Base-by-base conservation (phyloP, 30 jellyfish, hydroid and myxozoan species). In the Chrysaora quinquecirrha region DNA sequence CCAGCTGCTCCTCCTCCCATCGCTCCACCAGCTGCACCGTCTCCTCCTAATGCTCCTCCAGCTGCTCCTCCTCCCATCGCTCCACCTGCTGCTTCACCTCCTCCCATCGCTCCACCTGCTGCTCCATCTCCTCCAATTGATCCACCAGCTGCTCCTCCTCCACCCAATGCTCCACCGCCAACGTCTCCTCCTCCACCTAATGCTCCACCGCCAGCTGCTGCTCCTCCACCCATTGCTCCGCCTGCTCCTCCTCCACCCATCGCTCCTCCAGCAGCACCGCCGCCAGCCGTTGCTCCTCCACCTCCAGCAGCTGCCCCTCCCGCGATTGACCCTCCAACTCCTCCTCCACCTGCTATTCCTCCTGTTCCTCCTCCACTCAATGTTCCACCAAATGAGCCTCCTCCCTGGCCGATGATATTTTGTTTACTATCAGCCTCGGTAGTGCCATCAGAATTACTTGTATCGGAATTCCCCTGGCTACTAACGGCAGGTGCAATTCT, bases 1-100 rank as follows among this genome's bases (percentile, higher is more conserved):
- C 78, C 78, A 16, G 88, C 89, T 3, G 50, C 84, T 1, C 58
- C 63, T 20, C 91, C 91, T 18, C 92, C 96, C 14, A 66, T 83
- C 14, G 88, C 90, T 19, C 70, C 86, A 4, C 90, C 96, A 3
- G 63, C 76, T 1, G 64, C 80, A 11, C 80, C 86, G 1, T 61
- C 86, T 1, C 86, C 95, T 12, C 30, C 73, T 23, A 21, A 33
- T 1, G 38, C 80, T 1, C 58, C 84, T 9, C 64, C 83, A 0
- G 34, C 78, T 25, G 64, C 86, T 34, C 80, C 88, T 19, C 70
- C 83, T 48, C 62, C 80, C 47, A 71, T 43, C 11, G 27, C 79
- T 14, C 47, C 73, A 10, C 89, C 82, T 2, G 38, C 94, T 2
- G 47, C 88, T 35, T 63, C 88, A 1, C 66, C 85, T 38, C 61